phyloP scores from a whole-genome alignment of 2,888 invertebrate genomes.

The Scrobipalpa costella region DNA sequence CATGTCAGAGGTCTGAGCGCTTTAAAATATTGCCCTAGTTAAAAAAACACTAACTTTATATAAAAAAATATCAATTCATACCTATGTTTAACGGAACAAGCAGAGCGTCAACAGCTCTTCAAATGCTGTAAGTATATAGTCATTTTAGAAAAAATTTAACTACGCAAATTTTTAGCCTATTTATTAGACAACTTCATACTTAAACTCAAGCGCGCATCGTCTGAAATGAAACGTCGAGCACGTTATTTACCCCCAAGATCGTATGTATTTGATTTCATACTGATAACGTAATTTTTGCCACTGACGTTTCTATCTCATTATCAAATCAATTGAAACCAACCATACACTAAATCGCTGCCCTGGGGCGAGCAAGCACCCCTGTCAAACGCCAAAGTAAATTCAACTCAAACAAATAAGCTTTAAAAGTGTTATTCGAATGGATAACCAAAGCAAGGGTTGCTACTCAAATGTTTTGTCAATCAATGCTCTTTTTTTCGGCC shows the following conservation, averaged over 20 bases:
- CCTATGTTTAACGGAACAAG: too few relatives aligned
- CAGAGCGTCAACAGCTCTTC: too few relatives aligned
- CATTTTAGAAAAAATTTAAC: too few relatives aligned
- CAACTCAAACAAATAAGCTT: slow-evolving; percentile 17
- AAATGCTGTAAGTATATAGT: too few relatives aligned
- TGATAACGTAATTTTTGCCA: background rate
- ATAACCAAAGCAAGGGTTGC: slow-evolving; percentile 6
- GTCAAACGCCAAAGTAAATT: background rate
- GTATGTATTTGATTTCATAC: background rate
- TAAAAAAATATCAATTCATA: too few relatives aligned
- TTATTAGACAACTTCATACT: too few relatives aligned
- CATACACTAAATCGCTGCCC: slow-evolving; percentile 47
- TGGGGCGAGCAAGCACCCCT: slow-evolving; percentile 11
- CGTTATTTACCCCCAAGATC: background rate
- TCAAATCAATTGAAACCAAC: slow-evolving; percentile 68
- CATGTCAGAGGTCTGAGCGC: too few relatives aligned
- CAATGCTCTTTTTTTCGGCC: slow-evolving; percentile 51
- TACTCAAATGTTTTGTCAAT: slow-evolving; percentile 45
- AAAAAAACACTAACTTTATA: too few relatives aligned
- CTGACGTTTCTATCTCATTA: slow-evolving; percentile 12
- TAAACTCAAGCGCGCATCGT: too few relatives aligned
- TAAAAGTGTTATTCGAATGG: slow-evolving; percentile 7
- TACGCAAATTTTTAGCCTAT: too few relatives aligned
- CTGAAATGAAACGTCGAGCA: too few relatives aligned
- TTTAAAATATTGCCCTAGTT: too few relatives aligned